phyloP scores from a whole-genome alignment of 2,888 invertebrate genomes.

The Leucoma salicis region DNA sequence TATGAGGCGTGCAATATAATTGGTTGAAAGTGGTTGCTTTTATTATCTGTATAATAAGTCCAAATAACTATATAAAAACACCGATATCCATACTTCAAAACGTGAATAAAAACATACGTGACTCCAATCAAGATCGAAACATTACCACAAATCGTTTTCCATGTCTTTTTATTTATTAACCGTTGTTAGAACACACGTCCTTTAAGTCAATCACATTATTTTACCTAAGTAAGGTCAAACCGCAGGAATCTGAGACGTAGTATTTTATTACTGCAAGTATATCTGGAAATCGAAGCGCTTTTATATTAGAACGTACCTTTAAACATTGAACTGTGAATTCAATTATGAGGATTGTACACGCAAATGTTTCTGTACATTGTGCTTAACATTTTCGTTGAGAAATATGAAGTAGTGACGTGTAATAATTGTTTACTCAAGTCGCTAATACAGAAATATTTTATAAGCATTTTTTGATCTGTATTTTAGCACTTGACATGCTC shows the following conservation, averaged over 20 bases:
- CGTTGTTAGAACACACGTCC: not conserved
- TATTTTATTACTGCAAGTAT: not conserved
- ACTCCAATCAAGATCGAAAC: too few species aligned
- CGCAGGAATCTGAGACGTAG: not conserved
- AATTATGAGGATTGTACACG: slow-evolving; percentile 24
- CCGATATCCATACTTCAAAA: too few species aligned
- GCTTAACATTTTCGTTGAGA: slow-evolving; percentile 12
- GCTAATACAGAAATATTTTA: too few species aligned
- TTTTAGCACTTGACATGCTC: too few species aligned
- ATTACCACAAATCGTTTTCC: too few species aligned
- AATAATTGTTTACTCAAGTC: not conserved
- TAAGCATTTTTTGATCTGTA: too few species aligned
- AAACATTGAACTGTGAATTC: slow-evolving; percentile 14
- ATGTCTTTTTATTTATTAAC: not conserved
- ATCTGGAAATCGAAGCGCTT: not conserved
- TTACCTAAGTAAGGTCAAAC: not conserved
- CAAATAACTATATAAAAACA: too few species aligned
- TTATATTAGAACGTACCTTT: not conserved
- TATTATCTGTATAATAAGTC: too few species aligned
- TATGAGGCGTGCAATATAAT: too few species aligned
- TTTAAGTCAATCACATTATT: not conserved
- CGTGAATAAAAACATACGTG: too few species aligned
- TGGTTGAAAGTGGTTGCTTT: too few species aligned
- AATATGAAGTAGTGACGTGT: slow-evolving; percentile 18
- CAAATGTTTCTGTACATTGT: slow-evolving; percentile 8